Conservation (phyloP, 2,113 vertebrate species). For the Sprattus sprattus region DNA sequence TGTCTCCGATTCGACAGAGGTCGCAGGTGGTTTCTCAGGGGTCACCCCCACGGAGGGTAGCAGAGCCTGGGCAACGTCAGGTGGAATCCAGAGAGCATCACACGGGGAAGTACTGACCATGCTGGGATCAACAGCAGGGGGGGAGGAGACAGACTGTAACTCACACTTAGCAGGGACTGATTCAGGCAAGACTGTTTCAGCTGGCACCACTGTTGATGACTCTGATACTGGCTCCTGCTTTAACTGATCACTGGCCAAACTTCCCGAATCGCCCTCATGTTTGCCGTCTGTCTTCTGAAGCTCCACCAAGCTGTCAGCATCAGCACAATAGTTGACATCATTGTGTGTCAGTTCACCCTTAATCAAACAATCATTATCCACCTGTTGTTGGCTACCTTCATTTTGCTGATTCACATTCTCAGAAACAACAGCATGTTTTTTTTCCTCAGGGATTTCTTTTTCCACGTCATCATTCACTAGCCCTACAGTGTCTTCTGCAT, state of each 20-base stretch:
- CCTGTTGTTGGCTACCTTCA: background rate
- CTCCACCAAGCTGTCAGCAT: background rate
- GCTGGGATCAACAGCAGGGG: slow-evolving; percentile 5
- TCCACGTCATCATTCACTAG: background rate
- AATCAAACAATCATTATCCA: background rate
- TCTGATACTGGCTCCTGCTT: slow-evolving; percentile 22
- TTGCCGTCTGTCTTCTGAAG: slow-evolving; percentile 17
- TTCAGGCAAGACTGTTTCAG: slow-evolving; percentile 9
- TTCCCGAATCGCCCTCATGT: slow-evolving; percentile 22
- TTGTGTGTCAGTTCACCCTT: background rate
- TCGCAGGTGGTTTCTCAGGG: slow-evolving; percentile 15
- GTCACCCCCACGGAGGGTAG: background rate
- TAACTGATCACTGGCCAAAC: background rate
- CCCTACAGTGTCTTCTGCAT: background rate
- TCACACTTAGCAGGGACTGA: slow-evolving; percentile 2
- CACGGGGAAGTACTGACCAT: background rate
- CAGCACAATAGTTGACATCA: background rate
- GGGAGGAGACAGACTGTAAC: slow-evolving; percentile 19
- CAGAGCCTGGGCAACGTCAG: background rate
- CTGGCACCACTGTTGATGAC: slow-evolving; percentile 5
- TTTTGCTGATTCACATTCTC: background rate
- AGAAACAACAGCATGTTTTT: background rate
- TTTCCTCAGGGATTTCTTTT: background rate
- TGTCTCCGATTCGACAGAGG: background rate
- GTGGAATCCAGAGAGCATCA: background rate